Base-by-base conservation (phyloP, 2,888 invertebrate genomes). In the Noctua pronuba region DNA sequence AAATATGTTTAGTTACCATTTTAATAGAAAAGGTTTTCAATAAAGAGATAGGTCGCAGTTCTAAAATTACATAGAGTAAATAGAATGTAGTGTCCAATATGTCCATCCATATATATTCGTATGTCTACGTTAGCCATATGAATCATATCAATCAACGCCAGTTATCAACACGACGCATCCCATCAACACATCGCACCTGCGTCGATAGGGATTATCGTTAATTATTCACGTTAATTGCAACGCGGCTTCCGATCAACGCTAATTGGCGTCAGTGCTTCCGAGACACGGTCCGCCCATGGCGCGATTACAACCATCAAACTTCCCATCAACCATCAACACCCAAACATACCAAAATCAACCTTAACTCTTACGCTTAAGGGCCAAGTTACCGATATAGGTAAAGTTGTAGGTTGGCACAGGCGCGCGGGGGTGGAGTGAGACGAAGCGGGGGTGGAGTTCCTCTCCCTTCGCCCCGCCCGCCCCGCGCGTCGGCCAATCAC, bases 241-340 rank as follows among this genome's bases (percentile, higher is more conserved):
- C 83, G 84, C 86, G 88, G 90, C 92, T 92, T 93, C 92, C 93
- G 93, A 94, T 95, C 93, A 90, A 87, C 91, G 92, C 94, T 96
- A 96, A 96, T 96, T 96, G 96, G 95, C 94, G 94, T 95, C 95
- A 93, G 82, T 93, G 92, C 92, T 92, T 93, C 92, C 91, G 91
- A 94, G 92, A 88, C 92, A 92, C 93, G 96, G 93, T 96, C 95
- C 96, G 96, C 96, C 96, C 96, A 96, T 96, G 96, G 95, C 94
- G 92, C 93, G 94, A 95, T 95, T 95, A 95, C 92, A 92, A 94
- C 95, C 95, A 95, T 95, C 93, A 91, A 91, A 89, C 85, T 88
- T 89, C 87, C 95, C 93, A 95, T 89, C 83, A 88, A 90, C 88
- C 82, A 83, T 77, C 85, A 91, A 91, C 91, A 89, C 79, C 73